These are phyloP conservation scores for Drosophila ficusphila DNA, from an alignment of 1,140 invertebrate species.

Conservation along the genomic window DNA sequence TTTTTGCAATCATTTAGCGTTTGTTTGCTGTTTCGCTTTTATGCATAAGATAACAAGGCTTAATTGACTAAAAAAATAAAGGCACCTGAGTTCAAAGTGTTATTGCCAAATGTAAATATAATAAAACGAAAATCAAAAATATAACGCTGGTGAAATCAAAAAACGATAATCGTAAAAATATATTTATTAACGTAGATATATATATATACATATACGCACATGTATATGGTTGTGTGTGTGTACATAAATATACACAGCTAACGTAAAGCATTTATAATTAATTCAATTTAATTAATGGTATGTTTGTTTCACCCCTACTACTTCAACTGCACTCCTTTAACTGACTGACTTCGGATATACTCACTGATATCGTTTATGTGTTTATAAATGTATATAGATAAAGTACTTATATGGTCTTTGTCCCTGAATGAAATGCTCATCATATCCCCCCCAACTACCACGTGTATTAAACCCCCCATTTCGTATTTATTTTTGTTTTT, in stretches of 20 bases:
- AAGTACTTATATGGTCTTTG: slow-evolving; percentile 80
- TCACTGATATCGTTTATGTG: slow-evolving; percentile 37
- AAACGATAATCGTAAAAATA: slow-evolving; percentile 34
- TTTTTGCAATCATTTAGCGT: slow-evolving; percentile 4
- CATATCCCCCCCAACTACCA: not conserved
- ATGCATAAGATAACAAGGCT: slow-evolving; percentile 81
- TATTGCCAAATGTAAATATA: slow-evolving; percentile 65
- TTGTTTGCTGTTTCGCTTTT: slow-evolving; percentile 51
- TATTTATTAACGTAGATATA: slow-evolving; percentile 15
- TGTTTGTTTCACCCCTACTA: slow-evolving; percentile 38
- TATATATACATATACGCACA: slow-evolving; percentile 1
- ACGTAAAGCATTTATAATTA: slow-evolving; percentile 52
- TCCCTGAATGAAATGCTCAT: slow-evolving; percentile 78
- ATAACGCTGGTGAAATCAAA: slow-evolving; percentile 34
- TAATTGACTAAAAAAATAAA: slow-evolving; percentile 79
- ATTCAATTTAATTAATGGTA: slow-evolving; percentile 69
- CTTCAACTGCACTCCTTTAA: slow-evolving; percentile 42
- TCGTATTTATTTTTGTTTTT: too few species aligned
- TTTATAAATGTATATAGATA: slow-evolving; percentile 50
- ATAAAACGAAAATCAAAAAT: slow-evolving; percentile 56
- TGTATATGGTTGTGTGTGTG: slow-evolving; percentile 10
- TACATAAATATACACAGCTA: slow-evolving; percentile 19
- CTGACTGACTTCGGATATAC: slow-evolving; percentile 51
- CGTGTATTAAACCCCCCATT: not conserved
- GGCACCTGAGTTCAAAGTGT: slow-evolving; percentile 82